Base-by-base conservation (phyloP, 2,888 invertebrate genomes). In the Lypha dubia region DNA sequence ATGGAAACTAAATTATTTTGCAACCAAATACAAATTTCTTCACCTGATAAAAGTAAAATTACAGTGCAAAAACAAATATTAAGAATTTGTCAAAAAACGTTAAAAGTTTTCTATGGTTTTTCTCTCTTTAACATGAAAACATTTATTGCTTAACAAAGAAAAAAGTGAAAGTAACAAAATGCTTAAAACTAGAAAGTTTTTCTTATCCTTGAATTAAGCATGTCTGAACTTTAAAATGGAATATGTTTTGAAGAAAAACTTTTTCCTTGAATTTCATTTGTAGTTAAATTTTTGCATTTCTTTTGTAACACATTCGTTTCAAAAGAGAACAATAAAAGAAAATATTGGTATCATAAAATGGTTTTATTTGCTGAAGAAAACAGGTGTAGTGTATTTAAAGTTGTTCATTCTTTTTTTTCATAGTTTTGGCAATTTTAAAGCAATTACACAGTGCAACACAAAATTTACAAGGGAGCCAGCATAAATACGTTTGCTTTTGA, bases 201-300 rank as follows among this genome's bases (percentile, higher is more conserved):
- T 15, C 15, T 15, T 63, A 63, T 44, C 41, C 41, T 24, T 44
- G 41, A 41, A 63, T 44, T 24, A 24, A 7, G 20, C 60, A 17
- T 20, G 60, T 35, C 44, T 67, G 20, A 32, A 67, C 15, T 67
- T 67, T 49, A 49, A 51, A 51, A 35, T 35, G 32, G 35, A 67
- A 51, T 32, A 35, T 35, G 49, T 67, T 49, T 58, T 58, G 7
- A 13, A 22, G 22, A 51, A 53, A 53, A 53, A 24, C 24, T 53
- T 53, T 15, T 24, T 53, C n/a, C 22, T 22, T 6, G 0, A 15
- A 24, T 20, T 49, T 7, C 49, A 4, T 8, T 49, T 17, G 9
- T 20, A 20, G 17, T 17, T 9, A 53, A 24, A 53, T 53, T 24
- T 24, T 49, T 7, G 1, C 3, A 11, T 3, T 22, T 22, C 4